phyloP scores from a whole-genome alignment of 2,113 vertebrate genomes.

The Oryctolagus cuniculus region mOryCun1.1 NC_091443.1:102262501-102263000 shows the following conservation, averaged over 20 bases:
- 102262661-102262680: not conserved
- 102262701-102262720: not conserved
- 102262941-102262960: not conserved
- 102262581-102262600: not conserved
- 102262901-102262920: not conserved
- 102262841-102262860: not conserved
- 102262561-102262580: not conserved
- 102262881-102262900: not conserved
- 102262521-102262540: not conserved
- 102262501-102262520: not conserved
- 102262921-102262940: not conserved
- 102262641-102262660: not conserved
- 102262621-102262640: not conserved
- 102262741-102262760: not conserved
- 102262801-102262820: not conserved
- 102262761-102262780: not conserved
- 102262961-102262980: not conserved
- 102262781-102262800: not conserved
- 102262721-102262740: not conserved
- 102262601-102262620: not conserved
- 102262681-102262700: not conserved
- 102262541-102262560: not conserved
- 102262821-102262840: not conserved
- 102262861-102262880: not conserved
- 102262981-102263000: not conserved